Base-by-base conservation (phyloP, 2,797 vertebrate species). In the Danionella dracula region DNA sequence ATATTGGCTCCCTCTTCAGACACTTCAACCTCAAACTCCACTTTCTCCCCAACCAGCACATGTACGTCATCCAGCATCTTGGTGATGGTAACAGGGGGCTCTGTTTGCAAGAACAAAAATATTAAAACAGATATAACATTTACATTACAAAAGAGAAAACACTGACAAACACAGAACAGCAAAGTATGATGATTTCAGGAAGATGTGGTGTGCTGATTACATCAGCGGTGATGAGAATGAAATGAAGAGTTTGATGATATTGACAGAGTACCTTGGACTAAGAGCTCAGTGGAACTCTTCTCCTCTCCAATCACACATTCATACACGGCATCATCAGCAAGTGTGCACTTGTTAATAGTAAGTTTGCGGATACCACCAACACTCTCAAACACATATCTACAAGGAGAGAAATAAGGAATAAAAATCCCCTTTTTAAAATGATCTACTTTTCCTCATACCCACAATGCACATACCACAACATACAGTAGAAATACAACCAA, bases 261-360 rank as follows among this genome's bases (percentile, higher is more conserved):
- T 81, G 81, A 83, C 80, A 66, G 75, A 70, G 72, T 81, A 94
- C 94, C 94, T 89, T 87, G 94, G 74, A 97, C 89, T 13, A 94
- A 94, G 76, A 96, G 77, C 76, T 97, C 93, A 0, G 93, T 94
- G 84, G 86, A 88, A 75, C 87, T 77, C 72, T 91, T 95, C 77
- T 97, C 94, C 0, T 95, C 94, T 2, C 86, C 90, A 1, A 92
- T 80, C 1, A 90, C 82, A 8, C 90, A 94, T 78, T 97, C 94
- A 4, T 96, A 97, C 0, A 86, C 89, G 0, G 94, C 91, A n/a
- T 96, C 94, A 2, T 97, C 94, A 0, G 93, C 90, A 81, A 96
- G 77, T 0, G 85, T 93, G 82, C 91, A 92, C 83, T 92, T 96
- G 86, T 96, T 93, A 83, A 97, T 94, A 75, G 88, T 94, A 72